Base-by-base conservation (phyloP, 1,140 invertebrate species). In the Drosophila carrolli region DNA sequence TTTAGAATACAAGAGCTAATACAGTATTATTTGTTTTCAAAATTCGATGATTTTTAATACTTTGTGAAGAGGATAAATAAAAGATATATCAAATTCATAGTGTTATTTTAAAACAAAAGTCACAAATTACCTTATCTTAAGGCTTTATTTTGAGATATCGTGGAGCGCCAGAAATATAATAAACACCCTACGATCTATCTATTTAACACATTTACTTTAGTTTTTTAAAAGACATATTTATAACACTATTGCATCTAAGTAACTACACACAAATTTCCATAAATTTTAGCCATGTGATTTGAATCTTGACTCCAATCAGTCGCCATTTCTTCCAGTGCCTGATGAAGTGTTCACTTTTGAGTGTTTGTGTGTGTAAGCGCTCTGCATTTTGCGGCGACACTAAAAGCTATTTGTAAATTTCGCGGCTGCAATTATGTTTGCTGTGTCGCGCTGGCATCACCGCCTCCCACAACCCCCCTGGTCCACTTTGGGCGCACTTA, bases 381-480 rank as follows among this genome's bases (percentile, higher is more conserved):
- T 67, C 48, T 88, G 75, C 82, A 86, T 86, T 88, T 83, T 76
- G 72, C 62, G 79, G 79, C 86, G 83, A 88, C 83, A 86, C 83
- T 86, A 86, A 86, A 86, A 86, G 83, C 83, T 88, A 86, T 86
- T 86, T 86, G 83, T 86, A 86, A 86, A 86, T 88, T 86, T 88
- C 79, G 83, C 81, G 83, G 84, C 85, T 88, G 83, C 83, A 88
- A 86, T 86, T 86, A 88, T 86, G 83, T 86, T 88, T 88, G 83
- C 83, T 88, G 66, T 88, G 75, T 88, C 73, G 67, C 80, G 72
- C 43, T 46, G 59, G 48, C 78, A 44, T 16, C 53, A 41, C 40
- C 48, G 57, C 46, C 59, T 63, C 47, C 48, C 10, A 8, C 37
- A 35, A 14, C 9, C 14, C 29, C 14, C 11, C 40, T 16, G 27